Conservation (phyloP, 2,888 invertebrate species). For the Gisinianus flammeolus region DNA sequence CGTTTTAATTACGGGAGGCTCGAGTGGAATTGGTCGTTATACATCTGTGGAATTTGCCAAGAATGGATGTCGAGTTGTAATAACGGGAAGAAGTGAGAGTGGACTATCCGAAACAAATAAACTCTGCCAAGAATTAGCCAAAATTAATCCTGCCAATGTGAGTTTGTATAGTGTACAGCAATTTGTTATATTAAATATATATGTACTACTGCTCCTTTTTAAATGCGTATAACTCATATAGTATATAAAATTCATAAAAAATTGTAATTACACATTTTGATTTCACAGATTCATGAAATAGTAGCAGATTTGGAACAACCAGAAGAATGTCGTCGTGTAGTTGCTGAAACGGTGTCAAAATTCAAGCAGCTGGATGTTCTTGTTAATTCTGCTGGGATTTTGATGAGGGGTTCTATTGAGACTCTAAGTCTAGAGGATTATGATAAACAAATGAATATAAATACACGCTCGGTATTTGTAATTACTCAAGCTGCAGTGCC, state of each 20-base stretch:
- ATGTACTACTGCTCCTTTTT: no score
- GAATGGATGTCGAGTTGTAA: slow-evolving; percentile 75
- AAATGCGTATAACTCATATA: neutral
- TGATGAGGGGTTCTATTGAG: slow-evolving; percentile 83
- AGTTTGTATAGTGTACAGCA: neutral
- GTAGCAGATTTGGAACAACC: slow-evolving; percentile 49
- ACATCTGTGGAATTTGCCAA: slow-evolving; percentile 78
- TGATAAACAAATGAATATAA: slow-evolving; percentile 87
- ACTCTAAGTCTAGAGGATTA: slow-evolving; percentile 83
- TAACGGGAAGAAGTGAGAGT: slow-evolving; percentile 73
- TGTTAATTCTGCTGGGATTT: slow-evolving; percentile 80
- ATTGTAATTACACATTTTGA: neutral
- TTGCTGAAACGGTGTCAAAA: slow-evolving; percentile 46
- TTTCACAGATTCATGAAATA: slow-evolving; percentile 44
- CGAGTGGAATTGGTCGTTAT: slow-evolving; percentile 84
- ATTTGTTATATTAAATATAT: no score
- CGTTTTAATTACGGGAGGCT: slow-evolving; percentile 64
- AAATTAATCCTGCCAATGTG: slow-evolving; percentile 35
- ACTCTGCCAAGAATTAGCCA: slow-evolving; percentile 44
- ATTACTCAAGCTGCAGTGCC: slow-evolving; percentile 88
- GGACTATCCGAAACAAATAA: slow-evolving; percentile 67
- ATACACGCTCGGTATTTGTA: slow-evolving; percentile 70
- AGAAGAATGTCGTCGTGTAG: slow-evolving; percentile 48
- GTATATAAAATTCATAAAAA: neutral
- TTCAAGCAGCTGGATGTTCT: slow-evolving; percentile 54